Conservation (phyloP, 2,113 vertebrate genomes). For the Lophura nycthemera region DNA sequence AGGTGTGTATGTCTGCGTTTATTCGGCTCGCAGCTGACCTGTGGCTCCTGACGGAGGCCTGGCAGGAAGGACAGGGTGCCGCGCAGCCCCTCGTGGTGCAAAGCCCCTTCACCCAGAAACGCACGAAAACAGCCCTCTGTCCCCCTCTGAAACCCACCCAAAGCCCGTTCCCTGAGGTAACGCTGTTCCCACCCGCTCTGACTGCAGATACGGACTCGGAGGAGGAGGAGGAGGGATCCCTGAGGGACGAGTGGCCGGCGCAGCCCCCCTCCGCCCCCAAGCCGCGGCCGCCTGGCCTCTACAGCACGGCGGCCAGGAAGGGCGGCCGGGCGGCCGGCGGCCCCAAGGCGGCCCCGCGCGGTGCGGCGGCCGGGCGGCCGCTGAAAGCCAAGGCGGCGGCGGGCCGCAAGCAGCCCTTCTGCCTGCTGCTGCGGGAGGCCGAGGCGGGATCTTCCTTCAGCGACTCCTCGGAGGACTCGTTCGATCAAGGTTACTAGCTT, state of each 20-base stretch:
- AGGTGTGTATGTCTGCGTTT: neutral
- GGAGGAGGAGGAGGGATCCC: conserved; percentile 89
- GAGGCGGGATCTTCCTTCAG: conserved; percentile 86
- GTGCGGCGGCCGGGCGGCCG: conserved; percentile 61
- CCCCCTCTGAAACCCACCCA: neutral
- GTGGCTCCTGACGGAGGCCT: neutral
- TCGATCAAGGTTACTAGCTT: conserved; percentile 99
- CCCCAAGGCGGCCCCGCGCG: conserved; percentile 69
- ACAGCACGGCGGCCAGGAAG: conserved; percentile 78
- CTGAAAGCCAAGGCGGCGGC: conserved; percentile 79
- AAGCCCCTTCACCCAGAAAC: neutral
- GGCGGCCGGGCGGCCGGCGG: conserved; percentile 57
- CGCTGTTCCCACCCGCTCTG: conserved; percentile 72
- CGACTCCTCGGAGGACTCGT: conserved; percentile 95
- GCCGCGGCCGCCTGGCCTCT: conserved; percentile 75
- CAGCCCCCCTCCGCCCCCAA: conserved; percentile 78
- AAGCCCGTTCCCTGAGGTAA: neutral
- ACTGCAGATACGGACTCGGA: conserved; percentile 93
- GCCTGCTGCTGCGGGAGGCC: conserved; percentile 90
- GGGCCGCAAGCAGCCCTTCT: conserved; percentile 93
- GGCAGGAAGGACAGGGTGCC: no score
- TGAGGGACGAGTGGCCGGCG: conserved; percentile 87
- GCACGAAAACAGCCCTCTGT: neutral
- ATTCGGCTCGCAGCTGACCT: neutral
- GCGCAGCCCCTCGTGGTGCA: fast-evolving